Evolutionary conservation across 1,140 invertebrate genomes (phyloP).

Genomic region (Trypoxylus dichotomus): DNA sequence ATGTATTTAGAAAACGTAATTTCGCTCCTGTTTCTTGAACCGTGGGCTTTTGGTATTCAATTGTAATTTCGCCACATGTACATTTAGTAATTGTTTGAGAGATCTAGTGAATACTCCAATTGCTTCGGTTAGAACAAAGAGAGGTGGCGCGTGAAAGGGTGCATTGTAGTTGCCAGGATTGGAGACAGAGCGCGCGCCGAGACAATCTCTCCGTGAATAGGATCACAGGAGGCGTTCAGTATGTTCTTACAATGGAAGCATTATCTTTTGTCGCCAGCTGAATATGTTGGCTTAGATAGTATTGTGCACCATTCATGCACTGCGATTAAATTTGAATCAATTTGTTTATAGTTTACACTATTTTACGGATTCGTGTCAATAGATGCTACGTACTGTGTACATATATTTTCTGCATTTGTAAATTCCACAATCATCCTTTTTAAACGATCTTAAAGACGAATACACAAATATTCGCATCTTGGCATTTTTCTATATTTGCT

Average conservation of each 20-base stretch:
- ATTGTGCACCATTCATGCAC: slow-evolving; percentile 42
- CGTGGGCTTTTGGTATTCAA: slow-evolving; percentile 23
- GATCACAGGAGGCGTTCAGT: slow-evolving; percentile 53
- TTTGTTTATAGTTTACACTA: slow-evolving; percentile 30
- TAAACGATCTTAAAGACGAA: too few species aligned
- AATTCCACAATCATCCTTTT: too few species aligned
- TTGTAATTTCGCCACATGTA: slow-evolving; percentile 32
- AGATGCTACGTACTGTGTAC: too few species aligned
- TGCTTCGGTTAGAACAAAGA: slow-evolving; percentile 48
- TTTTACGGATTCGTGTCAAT: neutral
- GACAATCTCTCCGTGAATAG: slow-evolving; percentile 53
- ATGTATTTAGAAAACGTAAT: slow-evolving; percentile 15
- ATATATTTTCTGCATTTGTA: too few species aligned
- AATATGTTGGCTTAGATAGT: slow-evolving; percentile 54
- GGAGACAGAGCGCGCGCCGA: slow-evolving; percentile 47
- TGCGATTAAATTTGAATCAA: slow-evolving; percentile 32
- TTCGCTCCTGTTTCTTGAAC: slow-evolving; percentile 18
- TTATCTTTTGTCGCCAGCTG: slow-evolving; percentile 55
- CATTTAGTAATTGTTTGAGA: slow-evolving; percentile 32
- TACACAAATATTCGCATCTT: too few species aligned
- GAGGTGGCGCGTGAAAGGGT: slow-evolving; percentile 51
- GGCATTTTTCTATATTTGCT: too few species aligned
- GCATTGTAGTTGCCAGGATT: slow-evolving; percentile 47
- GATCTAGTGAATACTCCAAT: slow-evolving; percentile 40
- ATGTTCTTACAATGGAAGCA: slow-evolving; percentile 52